A percentile compares a stretch with the other conserved stretches of the same genome.
These are phyloP conservation scores for Tribolium freemani DNA, from an alignment of 2,888 invertebrate genomes.

Conservation along the genomic window DNA sequence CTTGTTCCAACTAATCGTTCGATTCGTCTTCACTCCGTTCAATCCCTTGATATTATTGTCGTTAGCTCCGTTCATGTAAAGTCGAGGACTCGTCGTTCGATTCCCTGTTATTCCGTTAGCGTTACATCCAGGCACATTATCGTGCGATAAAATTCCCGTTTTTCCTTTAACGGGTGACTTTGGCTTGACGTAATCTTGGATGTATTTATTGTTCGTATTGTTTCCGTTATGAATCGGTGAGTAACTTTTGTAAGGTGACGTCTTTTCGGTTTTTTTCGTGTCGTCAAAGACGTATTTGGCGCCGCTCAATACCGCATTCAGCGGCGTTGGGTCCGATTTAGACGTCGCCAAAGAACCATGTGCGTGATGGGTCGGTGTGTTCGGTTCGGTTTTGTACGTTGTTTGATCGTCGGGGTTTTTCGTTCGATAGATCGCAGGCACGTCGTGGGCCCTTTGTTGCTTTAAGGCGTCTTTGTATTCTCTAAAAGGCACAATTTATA, in stretches of 20 bases:
- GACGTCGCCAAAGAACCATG: constrained; percentile 64
- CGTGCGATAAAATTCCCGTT: constrained; percentile 72
- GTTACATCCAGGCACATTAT: constrained; percentile 66
- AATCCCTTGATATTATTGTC: constrained; percentile 61
- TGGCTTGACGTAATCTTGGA: constrained; percentile 75
- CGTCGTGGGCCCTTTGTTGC: constrained; percentile 86
- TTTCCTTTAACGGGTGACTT: constrained; percentile 77
- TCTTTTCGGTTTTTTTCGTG: constrained; percentile 70
- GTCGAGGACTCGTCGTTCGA: constrained; percentile 64
- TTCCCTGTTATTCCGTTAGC: constrained; percentile 50
- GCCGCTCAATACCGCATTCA: constrained; percentile 69
- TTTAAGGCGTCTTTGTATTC: constrained; percentile 92
- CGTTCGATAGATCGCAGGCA: constrained; percentile 78
- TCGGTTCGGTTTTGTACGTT: constrained; percentile 70
- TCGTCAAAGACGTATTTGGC: constrained; percentile 73
- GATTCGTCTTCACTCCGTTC: constrained; percentile 60
- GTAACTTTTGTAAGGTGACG: constrained; percentile 77
- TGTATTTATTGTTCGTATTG: constrained; percentile 44
- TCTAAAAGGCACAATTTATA: constrained; percentile 68
- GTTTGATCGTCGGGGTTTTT: constrained; percentile 74
- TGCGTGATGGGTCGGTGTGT: constrained; percentile 69
- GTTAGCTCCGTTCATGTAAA: constrained; percentile 53
- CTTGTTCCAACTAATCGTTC: constrained; percentile 81
- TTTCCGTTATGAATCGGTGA: constrained; percentile 56
- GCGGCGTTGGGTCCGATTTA: constrained; percentile 69